phyloP scores from a whole-genome alignment of 2,888 invertebrate species.

The Drosophila kuntzei region DNA sequence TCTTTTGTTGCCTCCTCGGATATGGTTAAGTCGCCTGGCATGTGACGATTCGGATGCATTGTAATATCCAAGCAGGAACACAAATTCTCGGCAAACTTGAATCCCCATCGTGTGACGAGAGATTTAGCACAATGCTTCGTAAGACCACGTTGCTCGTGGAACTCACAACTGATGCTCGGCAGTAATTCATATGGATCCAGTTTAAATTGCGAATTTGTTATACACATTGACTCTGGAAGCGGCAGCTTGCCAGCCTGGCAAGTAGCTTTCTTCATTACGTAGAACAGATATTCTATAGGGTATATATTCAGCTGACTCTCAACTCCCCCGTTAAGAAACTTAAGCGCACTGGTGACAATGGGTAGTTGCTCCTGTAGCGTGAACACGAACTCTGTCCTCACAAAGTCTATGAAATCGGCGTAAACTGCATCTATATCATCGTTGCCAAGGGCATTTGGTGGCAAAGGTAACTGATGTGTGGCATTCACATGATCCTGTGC shows the following conservation, averaged over 20 bases:
- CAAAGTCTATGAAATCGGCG: conserved; percentile 14
- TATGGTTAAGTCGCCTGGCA: conserved; percentile 9
- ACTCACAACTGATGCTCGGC: conserved; percentile 23
- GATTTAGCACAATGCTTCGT: conserved; percentile 34
- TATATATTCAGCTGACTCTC: conserved; percentile 16
- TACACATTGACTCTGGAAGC: conserved; percentile 11
- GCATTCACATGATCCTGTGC: conserved; percentile 9
- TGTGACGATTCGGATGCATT: conserved; percentile 32
- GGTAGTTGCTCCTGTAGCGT: conserved; percentile 26
- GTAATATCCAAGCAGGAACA: conserved; percentile 39
- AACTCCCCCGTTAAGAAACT: conserved; percentile 20
- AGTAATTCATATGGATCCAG: conserved; percentile 16
- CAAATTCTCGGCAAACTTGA: conserved; percentile 37
- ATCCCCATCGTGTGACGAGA: conserved; percentile 43
- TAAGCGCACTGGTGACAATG: conserved; percentile 11
- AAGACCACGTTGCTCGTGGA: conserved; percentile 20
- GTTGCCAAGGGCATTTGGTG: conserved; percentile 35
- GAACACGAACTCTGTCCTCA: conserved; percentile 21
- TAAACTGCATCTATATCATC: conserved; percentile 23
- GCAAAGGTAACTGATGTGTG: conserved; percentile 37
- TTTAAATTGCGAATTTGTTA: conserved; percentile 15
- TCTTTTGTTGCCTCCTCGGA: not conserved
- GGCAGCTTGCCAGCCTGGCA: conserved; percentile 13
- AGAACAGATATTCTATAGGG: conserved; percentile 46
- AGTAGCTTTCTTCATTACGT: conserved; percentile 31